Conservation (phyloP, 1,140 invertebrate genomes). For the Globodera ellingtonae region DNA sequence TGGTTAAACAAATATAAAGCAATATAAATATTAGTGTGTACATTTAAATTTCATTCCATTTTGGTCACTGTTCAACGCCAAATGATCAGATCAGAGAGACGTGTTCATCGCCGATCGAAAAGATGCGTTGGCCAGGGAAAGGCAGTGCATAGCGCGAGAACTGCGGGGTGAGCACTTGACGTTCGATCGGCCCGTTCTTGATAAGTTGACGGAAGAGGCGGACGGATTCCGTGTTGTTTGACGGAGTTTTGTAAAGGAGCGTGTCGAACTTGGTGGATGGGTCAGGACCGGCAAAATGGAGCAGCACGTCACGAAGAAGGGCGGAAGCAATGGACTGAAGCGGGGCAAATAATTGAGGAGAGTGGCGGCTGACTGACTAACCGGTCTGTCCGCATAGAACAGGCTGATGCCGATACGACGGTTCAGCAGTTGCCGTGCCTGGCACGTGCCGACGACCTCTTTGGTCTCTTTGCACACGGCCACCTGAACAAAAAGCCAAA, state of each 20-base stretch:
- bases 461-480: background rate
- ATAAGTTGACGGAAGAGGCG: constrained; percentile 4
- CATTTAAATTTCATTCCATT: no score
- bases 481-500: background rate
- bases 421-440: background rate
- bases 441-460: background rate
- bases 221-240: constrained; percentile 1
- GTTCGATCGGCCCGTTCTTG: background rate
- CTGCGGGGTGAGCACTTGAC: background rate
- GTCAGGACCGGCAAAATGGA: background rate
- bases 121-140: constrained; percentile 1
- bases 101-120: background rate
- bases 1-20: no score
- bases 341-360: background rate
- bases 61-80: no score
- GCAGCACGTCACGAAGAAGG: background rate
- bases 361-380: background rate
- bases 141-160: background rate
- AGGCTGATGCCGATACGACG: background rate
- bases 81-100: background rate
- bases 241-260: background rate
- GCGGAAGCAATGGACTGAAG: constrained; percentile 1
- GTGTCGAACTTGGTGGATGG: background rate
- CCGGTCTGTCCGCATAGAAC: constrained; percentile 4
- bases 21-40: no score